Evolutionary conservation across 2,888 invertebrate species (phyloP).

Genomic region (Eupithecia dodoneata): DNA sequence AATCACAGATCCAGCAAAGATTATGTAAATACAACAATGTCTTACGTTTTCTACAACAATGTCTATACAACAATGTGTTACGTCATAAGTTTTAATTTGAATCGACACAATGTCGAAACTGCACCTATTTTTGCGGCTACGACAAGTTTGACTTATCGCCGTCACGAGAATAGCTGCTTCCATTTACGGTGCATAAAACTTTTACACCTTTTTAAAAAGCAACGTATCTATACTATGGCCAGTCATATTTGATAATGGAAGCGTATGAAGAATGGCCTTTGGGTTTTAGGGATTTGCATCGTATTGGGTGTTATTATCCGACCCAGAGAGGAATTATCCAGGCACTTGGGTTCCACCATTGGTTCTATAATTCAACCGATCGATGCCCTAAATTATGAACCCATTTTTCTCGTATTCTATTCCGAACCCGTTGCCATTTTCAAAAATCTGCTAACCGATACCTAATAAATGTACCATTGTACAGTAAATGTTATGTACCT

Average conservation of each 20-base stretch:
- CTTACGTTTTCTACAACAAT: background rate
- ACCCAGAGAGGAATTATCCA: background rate
- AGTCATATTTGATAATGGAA: constrained; percentile 70
- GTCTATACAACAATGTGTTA: background rate
- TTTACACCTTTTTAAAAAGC: constrained; percentile 67
- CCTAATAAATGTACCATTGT: too few relatives aligned
- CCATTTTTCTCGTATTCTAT: background rate
- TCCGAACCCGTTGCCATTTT: too few relatives aligned
- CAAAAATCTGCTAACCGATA: too few relatives aligned
- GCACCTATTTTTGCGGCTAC: background rate
- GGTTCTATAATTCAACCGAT: background rate
- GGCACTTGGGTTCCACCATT: background rate
- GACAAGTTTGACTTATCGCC: background rate
- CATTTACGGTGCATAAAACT: constrained; percentile 62
- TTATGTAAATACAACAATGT: background rate
- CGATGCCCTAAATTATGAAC: background rate
- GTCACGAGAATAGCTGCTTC: background rate
- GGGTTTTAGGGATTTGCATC: constrained; percentile 50
- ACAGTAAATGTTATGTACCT: too few relatives aligned
- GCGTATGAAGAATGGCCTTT: constrained; percentile 49
- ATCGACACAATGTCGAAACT: background rate
- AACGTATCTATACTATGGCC: constrained; percentile 37
- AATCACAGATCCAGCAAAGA: too few relatives aligned
- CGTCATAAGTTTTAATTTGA: background rate
- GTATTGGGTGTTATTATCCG: constrained; percentile 29